phyloP scores from a whole-genome alignment of 2,113 vertebrate species.

The Camelus dromedarius region DNA sequence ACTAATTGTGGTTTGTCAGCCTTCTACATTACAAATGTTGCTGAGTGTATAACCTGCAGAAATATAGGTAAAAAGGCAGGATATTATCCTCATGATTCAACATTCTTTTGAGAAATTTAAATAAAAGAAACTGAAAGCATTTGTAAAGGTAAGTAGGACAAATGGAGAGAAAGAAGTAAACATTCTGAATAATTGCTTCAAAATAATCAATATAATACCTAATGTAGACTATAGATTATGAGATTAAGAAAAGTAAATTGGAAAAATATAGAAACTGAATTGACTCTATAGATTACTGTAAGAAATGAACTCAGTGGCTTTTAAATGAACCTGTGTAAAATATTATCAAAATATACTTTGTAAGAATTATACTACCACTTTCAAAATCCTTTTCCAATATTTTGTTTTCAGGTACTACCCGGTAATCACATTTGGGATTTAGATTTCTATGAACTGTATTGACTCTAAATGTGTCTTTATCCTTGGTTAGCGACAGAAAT shows the following conservation, averaged over 20 bases:
- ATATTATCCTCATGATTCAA: not conserved
- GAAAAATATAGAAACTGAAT: slow-evolving; percentile 8
- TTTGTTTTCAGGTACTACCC: slow-evolving; percentile 23
- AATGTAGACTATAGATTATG: not conserved
- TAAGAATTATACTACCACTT: not conserved
- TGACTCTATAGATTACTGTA: slow-evolving; percentile 11
- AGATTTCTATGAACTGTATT: not conserved
- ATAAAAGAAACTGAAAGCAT: slow-evolving; percentile 6
- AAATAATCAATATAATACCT: slow-evolving; percentile 54
- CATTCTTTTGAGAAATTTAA: slow-evolving; percentile 20
- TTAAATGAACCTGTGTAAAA: not conserved
- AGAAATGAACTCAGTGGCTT: not conserved
- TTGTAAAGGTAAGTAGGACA: slow-evolving; percentile 29
- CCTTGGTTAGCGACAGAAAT: not conserved
- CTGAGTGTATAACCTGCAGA: not conserved
- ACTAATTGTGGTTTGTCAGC: not conserved
- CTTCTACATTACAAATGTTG: not conserved
- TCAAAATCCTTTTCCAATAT: not conserved
- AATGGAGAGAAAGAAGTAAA: slow-evolving; percentile 3
- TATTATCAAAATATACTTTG: not conserved
- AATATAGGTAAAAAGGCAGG: not conserved
- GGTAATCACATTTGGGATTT: not conserved
- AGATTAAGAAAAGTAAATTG: slow-evolving; percentile 34
- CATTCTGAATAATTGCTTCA: slow-evolving; percentile 46
- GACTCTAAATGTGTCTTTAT: not conserved